Percentiles rank a stretch among this genome's conserved stretches.
Conservation (phyloP, 2,888 invertebrate species). For the Euspilapteryx auroguttella region DNA sequence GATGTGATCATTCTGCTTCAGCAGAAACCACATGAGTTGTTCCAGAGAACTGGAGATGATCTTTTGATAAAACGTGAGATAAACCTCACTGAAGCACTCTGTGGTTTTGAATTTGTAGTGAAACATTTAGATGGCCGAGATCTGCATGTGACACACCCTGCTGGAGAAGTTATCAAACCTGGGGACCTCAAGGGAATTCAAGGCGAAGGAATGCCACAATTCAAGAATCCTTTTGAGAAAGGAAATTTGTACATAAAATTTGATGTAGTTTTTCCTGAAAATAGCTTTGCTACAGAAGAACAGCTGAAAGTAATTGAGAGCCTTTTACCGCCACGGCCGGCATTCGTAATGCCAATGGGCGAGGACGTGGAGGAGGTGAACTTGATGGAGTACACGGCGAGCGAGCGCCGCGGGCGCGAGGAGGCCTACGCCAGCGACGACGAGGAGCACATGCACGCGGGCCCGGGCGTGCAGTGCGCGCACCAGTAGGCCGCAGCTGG, state of each 20-base stretch:
- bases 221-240: conserved; percentile 81
- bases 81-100: conserved; percentile 84
- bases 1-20: conserved; percentile 88
- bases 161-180: conserved; percentile 84
- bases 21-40: conserved; percentile 77
- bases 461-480: conserved; percentile 75
- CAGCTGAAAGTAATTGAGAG: conserved; percentile 71
- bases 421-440: conserved; percentile 76
- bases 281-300: conserved; percentile 73
- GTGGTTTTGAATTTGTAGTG: conserved; percentile 84
- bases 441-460: conserved; percentile 57
- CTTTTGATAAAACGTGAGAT: conserved; percentile 74
- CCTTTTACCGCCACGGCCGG: conserved; percentile 72
- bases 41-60: conserved; percentile 77
- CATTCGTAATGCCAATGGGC: conserved; percentile 71
- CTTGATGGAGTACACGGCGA: conserved; percentile 73
- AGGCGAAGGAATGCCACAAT: conserved; percentile 90
- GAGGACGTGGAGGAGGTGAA: conserved; percentile 88
- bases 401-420: conserved; percentile 57
- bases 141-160: conserved; percentile 73
- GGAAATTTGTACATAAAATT: conserved; percentile 89
- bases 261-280: conserved; percentile 81
- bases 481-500: conserved; percentile 76
- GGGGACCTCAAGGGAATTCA: conserved; percentile 76
- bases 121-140: conserved; percentile 88